Percentiles rank a stretch among this genome's conserved stretches.
These are phyloP conservation scores for Peribatodes rhomboidaria DNA, from an alignment of 2,888 invertebrate genomes.

Conservation along the genomic window DNA sequence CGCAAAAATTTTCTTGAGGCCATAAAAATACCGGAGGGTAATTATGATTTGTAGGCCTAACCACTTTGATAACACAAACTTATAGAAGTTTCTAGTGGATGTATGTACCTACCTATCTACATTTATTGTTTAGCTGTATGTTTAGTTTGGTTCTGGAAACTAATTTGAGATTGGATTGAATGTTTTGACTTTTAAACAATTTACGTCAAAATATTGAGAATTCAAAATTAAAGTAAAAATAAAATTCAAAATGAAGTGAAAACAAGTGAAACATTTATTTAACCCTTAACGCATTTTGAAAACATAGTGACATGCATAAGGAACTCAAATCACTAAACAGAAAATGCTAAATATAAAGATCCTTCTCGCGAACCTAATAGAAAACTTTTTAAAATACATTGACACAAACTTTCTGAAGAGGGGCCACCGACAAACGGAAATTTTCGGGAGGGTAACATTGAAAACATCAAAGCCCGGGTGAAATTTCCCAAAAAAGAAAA, in stretches of 20 bases:
- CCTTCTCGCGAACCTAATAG: slow-evolving; percentile 20
- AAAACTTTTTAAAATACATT: slow-evolving; percentile 45
- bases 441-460: slow-evolving; percentile 50
- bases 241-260: no score
- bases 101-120: no score
- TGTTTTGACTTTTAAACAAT: no score
- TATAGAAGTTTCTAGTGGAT: background rate
- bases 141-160: background rate
- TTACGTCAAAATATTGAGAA: no score
- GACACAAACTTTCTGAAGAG: slow-evolving; percentile 47
- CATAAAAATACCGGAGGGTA: slow-evolving; percentile 42
- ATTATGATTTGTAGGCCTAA: slow-evolving; percentile 47
- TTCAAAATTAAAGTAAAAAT: no score
- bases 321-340: background rate
- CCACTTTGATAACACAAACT: slow-evolving; percentile 32
- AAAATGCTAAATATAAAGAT: background rate
- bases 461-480: slow-evolving; percentile 49
- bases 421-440: slow-evolving; percentile 46
- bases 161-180: no score
- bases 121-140: background rate
- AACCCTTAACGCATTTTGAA: no score
- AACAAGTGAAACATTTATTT: no score
- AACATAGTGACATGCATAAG: background rate
- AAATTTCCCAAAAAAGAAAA: slow-evolving; percentile 62
- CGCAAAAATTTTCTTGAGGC: slow-evolving; percentile 52